Evolutionary conservation across 2,888 invertebrate genomes (phyloP).

Genomic region (Chrysomela aeneicollis): DNA sequence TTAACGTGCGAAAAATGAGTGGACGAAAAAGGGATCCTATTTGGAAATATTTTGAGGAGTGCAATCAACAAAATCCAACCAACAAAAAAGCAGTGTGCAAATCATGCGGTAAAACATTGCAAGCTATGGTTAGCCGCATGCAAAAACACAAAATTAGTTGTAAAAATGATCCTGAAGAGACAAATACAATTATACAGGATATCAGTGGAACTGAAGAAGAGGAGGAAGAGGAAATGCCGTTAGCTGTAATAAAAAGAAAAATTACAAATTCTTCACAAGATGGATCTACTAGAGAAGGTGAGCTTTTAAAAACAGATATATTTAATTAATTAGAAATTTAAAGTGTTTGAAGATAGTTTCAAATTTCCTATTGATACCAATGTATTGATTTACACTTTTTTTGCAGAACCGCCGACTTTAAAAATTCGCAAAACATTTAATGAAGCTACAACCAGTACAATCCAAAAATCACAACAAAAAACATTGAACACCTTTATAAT

Average conservation of each 20-base stretch:
- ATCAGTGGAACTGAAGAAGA: neutral
- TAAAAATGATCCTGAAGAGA: conserved; percentile 3
- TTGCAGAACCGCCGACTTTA: conserved; percentile 8
- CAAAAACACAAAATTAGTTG: too few species aligned
- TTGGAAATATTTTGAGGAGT: too few species aligned
- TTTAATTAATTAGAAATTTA: conserved; percentile 12
- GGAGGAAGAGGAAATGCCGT: neutral
- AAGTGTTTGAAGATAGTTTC: conserved; percentile 7
- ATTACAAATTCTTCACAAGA: neutral
- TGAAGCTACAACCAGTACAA: too few species aligned
- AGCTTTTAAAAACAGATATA: conserved; percentile 6
- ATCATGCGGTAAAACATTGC: conserved; percentile 15
- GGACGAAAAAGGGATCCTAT: neutral
- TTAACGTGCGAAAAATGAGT: conserved; percentile 13
- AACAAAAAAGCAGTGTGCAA: conserved; percentile 19
- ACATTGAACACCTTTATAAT: neutral
- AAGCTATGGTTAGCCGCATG: neutral
- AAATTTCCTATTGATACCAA: neutral
- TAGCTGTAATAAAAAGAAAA: conserved; percentile 13
- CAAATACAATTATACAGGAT: neutral
- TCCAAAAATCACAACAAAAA: neutral
- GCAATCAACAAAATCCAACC: neutral
- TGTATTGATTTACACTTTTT: conserved; percentile 8
- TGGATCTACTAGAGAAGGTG: too few species aligned
- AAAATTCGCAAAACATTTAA: too few species aligned